phyloP scores from a whole-genome alignment of 2,797 vertebrate species.

The Miichthys miiuy region DNA sequence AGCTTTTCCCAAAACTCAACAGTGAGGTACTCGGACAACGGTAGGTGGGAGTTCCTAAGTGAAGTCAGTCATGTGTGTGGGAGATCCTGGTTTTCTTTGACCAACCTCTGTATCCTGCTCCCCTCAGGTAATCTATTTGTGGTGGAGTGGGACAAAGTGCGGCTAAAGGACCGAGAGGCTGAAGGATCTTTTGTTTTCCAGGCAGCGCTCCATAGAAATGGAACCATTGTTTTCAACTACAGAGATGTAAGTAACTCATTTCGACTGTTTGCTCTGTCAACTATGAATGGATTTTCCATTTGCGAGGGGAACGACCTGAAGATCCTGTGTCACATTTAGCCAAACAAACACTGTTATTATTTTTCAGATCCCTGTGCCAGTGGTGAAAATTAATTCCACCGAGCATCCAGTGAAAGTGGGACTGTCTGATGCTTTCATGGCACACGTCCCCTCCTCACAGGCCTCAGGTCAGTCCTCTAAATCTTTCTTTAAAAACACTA shows the following conservation, averaged over 20 bases:
- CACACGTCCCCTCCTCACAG: constrained; percentile 81
- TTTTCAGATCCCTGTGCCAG: constrained; percentile 89
- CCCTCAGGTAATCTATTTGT: constrained; percentile 90
- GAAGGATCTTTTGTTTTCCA: constrained; percentile 95
- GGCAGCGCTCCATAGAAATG: constrained; percentile 88
- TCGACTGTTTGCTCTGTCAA: not conserved
- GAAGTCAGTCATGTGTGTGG: not conserved
- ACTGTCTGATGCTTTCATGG: constrained; percentile 96
- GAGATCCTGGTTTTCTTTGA: constrained; percentile 10
- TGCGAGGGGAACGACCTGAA: not conserved
- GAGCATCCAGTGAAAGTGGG: constrained; percentile 96
- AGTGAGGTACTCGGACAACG: constrained; percentile 92
- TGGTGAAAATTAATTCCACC: constrained; percentile 90
- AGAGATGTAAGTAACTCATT: constrained; percentile 85
- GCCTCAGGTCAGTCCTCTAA: constrained; percentile 84
- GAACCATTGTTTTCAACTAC: constrained; percentile 94
- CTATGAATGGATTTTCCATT: not conserved
- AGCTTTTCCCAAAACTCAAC: constrained; percentile 94
- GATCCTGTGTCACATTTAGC: not conserved
- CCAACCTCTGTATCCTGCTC: not conserved
- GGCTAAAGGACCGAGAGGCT: constrained; percentile 90
- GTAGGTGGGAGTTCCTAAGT: constrained; percentile 77
- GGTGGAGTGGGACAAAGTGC: constrained; percentile 95
- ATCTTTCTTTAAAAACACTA: not conserved
- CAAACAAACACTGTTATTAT: not conserved